Base-by-base conservation (phyloP, 2,888 invertebrate species). In the Melinopterus prodromus region DNA sequence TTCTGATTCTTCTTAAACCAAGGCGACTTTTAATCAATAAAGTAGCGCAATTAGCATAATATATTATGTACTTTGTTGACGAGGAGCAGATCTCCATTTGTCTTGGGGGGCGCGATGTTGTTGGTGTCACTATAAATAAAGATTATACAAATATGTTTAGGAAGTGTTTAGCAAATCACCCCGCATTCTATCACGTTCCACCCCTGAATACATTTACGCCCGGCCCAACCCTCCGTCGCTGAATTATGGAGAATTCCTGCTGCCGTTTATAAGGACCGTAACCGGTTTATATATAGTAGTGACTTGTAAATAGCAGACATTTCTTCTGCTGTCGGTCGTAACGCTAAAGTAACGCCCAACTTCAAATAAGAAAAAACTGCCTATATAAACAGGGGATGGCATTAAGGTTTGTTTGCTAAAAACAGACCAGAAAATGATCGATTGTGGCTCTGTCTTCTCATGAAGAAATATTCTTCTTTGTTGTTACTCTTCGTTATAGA, bases 111-210 rank as follows among this genome's bases (percentile, higher is more conserved):
- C 12, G 53, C 53, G 7, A 9, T 53, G 53, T 53, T 53, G 53
- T 53, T 53, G 53, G 9, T 53, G 53, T 6, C 53, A 53, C 53
- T 53, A 53, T 53, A 53, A 53, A 53, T 53, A 53, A 53, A 53
- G 53, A 53, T 53, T 53, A 53, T 53, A 53, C 53, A 53, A 53
- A 53, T 53, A 53, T 53, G 53, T 53, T 53, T 53, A 53, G 53
- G 53, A 53, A 53, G 53, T 53, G 53, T 53, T 53, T 53, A 53
- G 53, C 53, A 53, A 53, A 53, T 53, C 53, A 53, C 53, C 53
- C 53, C 53, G 53, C 53, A 53, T 53, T 53, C 53, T 53, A 53
- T 53, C 53, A 53, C 53, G 53, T 53, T 53, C 53, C 7, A 53
- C 53, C 53, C 53, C 53, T 53, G 53, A 53, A 53, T 53, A 53